Evolutionary conservation across 2,797 vertebrate species (phyloP), one percentile per base, ranked within the genome.

Genomic region (Bufotes viridis): DNA sequence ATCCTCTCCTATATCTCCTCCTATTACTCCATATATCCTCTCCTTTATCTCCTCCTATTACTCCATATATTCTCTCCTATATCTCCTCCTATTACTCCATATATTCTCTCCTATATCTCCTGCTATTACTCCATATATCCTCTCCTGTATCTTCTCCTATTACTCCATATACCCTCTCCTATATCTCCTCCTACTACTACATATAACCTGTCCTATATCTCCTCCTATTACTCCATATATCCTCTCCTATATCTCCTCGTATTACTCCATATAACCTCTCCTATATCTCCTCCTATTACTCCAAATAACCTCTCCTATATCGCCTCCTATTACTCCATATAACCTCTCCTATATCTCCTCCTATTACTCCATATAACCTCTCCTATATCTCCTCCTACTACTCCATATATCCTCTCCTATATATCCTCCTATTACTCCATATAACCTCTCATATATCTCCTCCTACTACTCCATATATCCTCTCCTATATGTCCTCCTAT

Each of bases 231-330:
- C 65, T 67, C 11, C 65, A 67, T 70, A 70, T 70, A 70, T 13
- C 65, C 65, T 26, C 65, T 14, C 26, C 26, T 67, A 26, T 26
- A n/a, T 69, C 17, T 18, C 7, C 67, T 18, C 65, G 24, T 26
- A 29, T 69, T 26, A 26, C 65, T 69, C 65, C 65, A 26, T 69
- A 69, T 69, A 26, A 12, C 65, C 22, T n/a, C 22, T 61, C 57
- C 63, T 69, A 69, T 69, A 69, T 69, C 65, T 69, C n/a, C 24
- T 69, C n/a, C n/a, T 69, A 26, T 69, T 69, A 69, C 65, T 69
- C 65, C 65, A 69, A 15, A 26, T 69, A 69, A 12, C n/a, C 65
- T 69, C 3, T 34, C 29, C 3, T 22, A 63, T 63, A 63, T 63
- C 60, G 22, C 60, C 60, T 63, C 20, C 60, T 63, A 63, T 63